Evolutionary conservation across 2,113 vertebrate genomes (phyloP), one percentile per base, ranked within the genome.

Genomic region (Hypomesus transpacificus): DNA sequence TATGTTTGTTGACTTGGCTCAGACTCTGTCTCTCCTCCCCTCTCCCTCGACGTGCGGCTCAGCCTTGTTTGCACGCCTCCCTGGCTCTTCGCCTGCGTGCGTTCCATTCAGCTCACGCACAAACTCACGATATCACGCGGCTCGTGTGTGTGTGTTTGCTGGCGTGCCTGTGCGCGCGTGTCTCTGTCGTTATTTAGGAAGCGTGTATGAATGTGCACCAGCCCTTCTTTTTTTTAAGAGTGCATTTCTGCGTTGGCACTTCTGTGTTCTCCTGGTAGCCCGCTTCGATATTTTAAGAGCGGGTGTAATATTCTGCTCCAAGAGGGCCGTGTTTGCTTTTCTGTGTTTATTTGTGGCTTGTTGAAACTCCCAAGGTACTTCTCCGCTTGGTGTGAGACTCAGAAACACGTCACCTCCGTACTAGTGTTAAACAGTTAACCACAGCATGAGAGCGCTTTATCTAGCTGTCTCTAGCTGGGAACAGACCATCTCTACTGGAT

Each of bases 51-150:
- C 59, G 24, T 26, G 20, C 24, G 24, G n/a, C 59, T 61, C 26
- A 26, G 59, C 24, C 24, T 26, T 5, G 59, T 61, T 61, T 26
- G n/a, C 57, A 9, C 14, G 21, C 59, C 59, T 61, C 6, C 59
- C 22, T 61, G 59, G 24, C 59, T 61, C 24, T 14, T 14, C 39
- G 39, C 39, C 39, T 46, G 39, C 39, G 39, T 61, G 59, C 22
- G 11, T 50, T 65, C 46, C 34, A 65, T 65, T 65, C 63, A n/a
- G 34, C 63, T 28, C 59, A 61, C 28, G 24, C 59, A 46, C 39
- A 46, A 9, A 46, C 7, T 46, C 39, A 11, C 39, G 16, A 18
- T 61, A 61, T n/a, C 14, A 21, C 6, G 46, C 65, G 24, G n/a
- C 3, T 4, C 26, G 21, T 8, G 52, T 56, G 50, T 54, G 24